Percentiles rank a stretch among this genome's conserved stretches.
Evolutionary conservation across 2,113 vertebrate genomes (phyloP).

Genomic region (Hippopotamus amphibius): DNA sequence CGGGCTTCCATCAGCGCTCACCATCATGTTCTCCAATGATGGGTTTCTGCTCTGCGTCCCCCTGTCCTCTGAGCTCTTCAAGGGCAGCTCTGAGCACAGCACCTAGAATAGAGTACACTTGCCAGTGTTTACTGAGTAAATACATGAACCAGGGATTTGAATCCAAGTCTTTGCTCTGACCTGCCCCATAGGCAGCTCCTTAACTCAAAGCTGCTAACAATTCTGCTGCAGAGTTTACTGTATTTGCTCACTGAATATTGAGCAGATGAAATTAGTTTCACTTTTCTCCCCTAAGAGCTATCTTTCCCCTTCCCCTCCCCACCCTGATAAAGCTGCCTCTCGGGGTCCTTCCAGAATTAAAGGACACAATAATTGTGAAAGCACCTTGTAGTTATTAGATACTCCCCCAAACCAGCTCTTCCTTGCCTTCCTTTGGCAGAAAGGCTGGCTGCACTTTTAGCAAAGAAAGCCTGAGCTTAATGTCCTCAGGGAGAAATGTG

Average conservation of each 20-base stretch:
- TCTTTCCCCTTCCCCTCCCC: background rate
- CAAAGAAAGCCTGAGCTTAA: constrained; percentile 22
- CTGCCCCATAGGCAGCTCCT: background rate
- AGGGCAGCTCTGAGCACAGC: background rate
- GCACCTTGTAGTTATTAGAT: background rate
- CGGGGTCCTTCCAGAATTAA: background rate
- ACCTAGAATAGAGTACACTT: background rate
- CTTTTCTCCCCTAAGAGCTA: background rate
- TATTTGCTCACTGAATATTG: constrained; percentile 1
- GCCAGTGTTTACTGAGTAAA: background rate
- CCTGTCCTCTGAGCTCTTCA: background rate
- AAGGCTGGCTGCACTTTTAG: constrained; percentile 27
- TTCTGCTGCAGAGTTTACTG: background rate
- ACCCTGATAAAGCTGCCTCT: background rate
- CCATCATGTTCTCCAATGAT: background rate
- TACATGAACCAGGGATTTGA: background rate
- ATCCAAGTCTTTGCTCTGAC: background rate
- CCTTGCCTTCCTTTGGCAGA: background rate
- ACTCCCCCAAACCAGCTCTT: background rate
- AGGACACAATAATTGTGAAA: background rate
- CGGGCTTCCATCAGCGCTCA: background rate
- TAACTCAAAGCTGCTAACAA: constrained; percentile 23
- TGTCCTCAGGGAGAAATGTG: constrained; percentile 31
- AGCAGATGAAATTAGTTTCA: background rate
- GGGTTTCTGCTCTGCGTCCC: background rate